A percentile compares a stretch with the other conserved stretches of the same genome.
phyloP scores from a whole-genome alignment of 2,888 invertebrate genomes.

The Oscheius myriophilus region DNA sequence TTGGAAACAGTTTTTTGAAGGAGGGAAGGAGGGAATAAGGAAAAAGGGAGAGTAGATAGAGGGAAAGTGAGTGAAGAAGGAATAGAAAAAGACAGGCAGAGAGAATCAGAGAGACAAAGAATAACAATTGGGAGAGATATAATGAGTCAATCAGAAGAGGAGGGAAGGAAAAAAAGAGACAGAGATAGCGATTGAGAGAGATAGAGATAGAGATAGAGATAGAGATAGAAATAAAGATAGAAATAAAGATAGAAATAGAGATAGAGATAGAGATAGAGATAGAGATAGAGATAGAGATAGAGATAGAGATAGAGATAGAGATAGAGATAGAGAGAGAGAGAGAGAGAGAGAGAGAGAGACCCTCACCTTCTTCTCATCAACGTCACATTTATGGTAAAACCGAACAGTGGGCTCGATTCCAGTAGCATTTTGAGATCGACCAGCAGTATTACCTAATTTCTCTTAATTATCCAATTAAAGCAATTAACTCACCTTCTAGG shows the following conservation, averaged over 20 bases:
- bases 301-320: not conserved
- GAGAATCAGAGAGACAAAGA: too few species aligned
- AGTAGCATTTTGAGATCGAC: conserved; percentile 16
- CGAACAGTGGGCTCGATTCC: conserved; percentile 22
- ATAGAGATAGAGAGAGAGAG: not conserved
- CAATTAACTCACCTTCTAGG: conserved; percentile 7
- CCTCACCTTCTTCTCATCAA: conserved; percentile 13
- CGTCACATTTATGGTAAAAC: conserved; percentile 29
- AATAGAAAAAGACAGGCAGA: not conserved
- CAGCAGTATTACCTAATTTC: conserved; percentile 12
- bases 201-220: too few species aligned
- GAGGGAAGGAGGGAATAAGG: too few species aligned
- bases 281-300: not conserved
- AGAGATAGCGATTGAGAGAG: too few species aligned
- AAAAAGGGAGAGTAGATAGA: too few species aligned
- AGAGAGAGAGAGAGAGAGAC: not conserved
- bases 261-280: not conserved
- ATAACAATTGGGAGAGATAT: too few species aligned
- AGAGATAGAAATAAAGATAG: too few species aligned
- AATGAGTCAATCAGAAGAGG: too few species aligned
- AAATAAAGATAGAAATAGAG: not conserved
- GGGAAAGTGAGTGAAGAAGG: too few species aligned
- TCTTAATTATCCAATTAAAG: not conserved
- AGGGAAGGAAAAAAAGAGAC: too few species aligned
- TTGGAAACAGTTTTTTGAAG: too few species aligned